Conservation (phyloP, 1,140 invertebrate species). For the Archivesica marissinica region DNA sequence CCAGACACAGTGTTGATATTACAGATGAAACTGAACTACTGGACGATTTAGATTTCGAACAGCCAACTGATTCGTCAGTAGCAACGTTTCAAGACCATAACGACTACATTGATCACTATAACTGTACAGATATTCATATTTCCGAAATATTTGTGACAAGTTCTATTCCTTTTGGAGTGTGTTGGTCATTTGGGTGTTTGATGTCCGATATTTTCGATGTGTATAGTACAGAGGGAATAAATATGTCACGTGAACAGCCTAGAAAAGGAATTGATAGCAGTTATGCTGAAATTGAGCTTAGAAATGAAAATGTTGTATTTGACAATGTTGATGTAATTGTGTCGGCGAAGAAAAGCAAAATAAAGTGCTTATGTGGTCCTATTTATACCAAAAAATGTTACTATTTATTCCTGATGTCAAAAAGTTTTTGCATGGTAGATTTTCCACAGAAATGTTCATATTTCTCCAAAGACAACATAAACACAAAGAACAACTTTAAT, state of each 20-base stretch:
- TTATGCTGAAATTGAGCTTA: background rate
- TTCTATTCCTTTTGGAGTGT: slow-evolving; percentile 24
- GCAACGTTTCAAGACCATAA: no score
- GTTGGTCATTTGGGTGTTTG: slow-evolving; percentile 30
- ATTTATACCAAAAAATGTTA: slow-evolving; percentile 29
- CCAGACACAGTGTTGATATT: background rate
- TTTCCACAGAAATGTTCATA: no score
- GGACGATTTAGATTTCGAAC: slow-evolving; percentile 31
- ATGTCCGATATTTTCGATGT: slow-evolving; percentile 32
- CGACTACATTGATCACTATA: no score
- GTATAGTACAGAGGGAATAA: background rate
- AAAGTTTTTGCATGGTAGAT: slow-evolving; percentile 15
- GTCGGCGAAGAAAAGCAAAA: background rate
- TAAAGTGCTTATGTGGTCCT: background rate
- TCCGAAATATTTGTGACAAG: slow-evolving; percentile 71
- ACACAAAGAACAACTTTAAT: background rate
- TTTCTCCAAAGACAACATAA: background rate
- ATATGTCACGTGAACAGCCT: background rate
- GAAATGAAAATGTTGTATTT: background rate
- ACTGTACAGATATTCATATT: no score
- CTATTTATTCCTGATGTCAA: slow-evolving; percentile 20
- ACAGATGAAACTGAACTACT: slow-evolving; percentile 48
- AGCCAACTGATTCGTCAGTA: slow-evolving; percentile 87
- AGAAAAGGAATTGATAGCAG: no score
- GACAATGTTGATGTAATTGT: no score